phyloP scores from a whole-genome alignment of 2,888 invertebrate species.

The Beris chalybata region DNA sequence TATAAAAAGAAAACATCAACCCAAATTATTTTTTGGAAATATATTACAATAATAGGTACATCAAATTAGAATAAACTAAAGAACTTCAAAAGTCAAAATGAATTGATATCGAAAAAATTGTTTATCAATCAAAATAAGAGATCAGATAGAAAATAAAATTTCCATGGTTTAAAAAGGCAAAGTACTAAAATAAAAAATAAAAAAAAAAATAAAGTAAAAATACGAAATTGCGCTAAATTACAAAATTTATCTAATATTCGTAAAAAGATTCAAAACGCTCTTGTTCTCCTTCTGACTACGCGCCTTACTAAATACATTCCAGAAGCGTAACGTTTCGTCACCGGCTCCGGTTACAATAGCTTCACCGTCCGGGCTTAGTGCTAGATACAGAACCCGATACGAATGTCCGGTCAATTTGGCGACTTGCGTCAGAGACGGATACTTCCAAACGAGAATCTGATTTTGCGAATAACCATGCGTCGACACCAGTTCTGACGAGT shows the following conservation, averaged over 20 bases:
- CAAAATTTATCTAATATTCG: conserved; percentile 73
- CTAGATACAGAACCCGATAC: conserved; percentile 92
- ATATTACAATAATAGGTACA: too few relatives aligned
- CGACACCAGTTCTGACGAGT: conserved; percentile 95
- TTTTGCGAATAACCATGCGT: conserved; percentile 99
- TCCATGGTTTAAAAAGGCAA: neutral
- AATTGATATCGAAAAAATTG: neutral
- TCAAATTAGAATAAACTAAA: neutral
- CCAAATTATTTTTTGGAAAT: neutral
- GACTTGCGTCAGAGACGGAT: conserved; percentile 94
- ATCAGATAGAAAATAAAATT: conserved; percentile 26
- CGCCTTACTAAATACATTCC: conserved; percentile 99
- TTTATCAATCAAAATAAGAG: conserved; percentile 11
- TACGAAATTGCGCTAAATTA: conserved; percentile 27
- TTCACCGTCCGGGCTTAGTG: conserved; percentile 97
- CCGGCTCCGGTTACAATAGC: conserved; percentile 99
- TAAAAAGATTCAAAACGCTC: conserved; percentile 89
- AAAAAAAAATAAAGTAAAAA: conserved; percentile 25
- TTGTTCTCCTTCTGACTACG: conserved; percentile 92
- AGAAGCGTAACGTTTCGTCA: conserved; percentile 96
- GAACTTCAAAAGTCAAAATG: neutral
- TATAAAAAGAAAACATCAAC: neutral
- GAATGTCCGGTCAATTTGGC: conserved; percentile 97
- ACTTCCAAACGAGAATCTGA: conserved; percentile 98
- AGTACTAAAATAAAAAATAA: conserved; percentile 8